Conservation (phyloP, 2,888 invertebrate genomes). For the Melinaea marsaeus region DNA sequence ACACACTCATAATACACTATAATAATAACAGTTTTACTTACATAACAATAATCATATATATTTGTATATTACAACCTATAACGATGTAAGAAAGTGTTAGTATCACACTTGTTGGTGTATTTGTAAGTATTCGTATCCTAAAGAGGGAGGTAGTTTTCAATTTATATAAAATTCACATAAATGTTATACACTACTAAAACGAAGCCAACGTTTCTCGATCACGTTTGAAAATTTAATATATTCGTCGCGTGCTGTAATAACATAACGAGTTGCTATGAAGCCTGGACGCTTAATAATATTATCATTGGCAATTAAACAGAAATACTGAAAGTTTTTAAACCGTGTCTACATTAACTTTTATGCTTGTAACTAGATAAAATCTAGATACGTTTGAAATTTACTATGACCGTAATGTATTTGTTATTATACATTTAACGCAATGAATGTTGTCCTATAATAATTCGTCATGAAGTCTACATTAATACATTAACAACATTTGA, state of each 20-base stretch:
- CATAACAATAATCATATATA: no score
- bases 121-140: neutral
- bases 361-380: neutral
- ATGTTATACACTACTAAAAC: neutral
- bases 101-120: neutral
- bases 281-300: constrained; percentile 43
- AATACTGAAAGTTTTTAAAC: constrained; percentile 11
- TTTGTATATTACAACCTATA: no score
- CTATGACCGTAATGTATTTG: neutral
- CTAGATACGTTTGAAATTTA: neutral
- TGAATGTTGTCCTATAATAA: no score
- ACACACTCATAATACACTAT: constrained; percentile 1
- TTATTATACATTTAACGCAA: no score
- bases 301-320: constrained; percentile 45
- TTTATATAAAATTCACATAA: neutral
- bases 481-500: no score
- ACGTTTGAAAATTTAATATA: constrained; percentile 30
- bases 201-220: constrained; percentile 7
- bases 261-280: constrained; percentile 41
- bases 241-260: constrained; percentile 45
- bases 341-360: constrained; percentile 2
- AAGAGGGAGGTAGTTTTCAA: constrained; percentile 2
- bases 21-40: neutral
- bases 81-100: no score
- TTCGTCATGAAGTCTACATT: no score